Conservation (phyloP, 2,888 invertebrate species). For the Rhopalosiphum nymphaeae region DNA sequence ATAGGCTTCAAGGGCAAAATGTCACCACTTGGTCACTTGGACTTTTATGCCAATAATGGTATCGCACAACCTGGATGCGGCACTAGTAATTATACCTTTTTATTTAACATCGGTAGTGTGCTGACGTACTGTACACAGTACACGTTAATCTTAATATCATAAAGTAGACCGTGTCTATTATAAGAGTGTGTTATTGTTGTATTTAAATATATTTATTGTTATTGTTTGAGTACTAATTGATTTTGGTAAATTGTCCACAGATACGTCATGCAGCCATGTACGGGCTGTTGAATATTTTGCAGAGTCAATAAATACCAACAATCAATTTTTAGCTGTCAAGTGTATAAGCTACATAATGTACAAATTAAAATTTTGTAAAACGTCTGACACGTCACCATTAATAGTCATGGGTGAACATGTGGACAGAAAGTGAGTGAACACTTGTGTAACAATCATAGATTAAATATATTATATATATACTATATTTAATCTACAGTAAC, state of each 20-base stretch:
- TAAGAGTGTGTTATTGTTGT: background rate
- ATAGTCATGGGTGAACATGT: conserved; percentile 74
- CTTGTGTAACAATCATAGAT: background rate
- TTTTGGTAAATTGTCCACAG: conserved; percentile 68
- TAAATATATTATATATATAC: too few species aligned
- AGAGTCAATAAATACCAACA: conserved; percentile 73
- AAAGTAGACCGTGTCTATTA: background rate
- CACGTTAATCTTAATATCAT: background rate
- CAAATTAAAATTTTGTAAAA: conserved; percentile 73
- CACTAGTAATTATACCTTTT: conserved; percentile 65
- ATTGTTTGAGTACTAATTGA: background rate
- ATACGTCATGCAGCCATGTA: conserved; percentile 75
- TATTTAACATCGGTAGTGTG: background rate
- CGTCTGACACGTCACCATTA: conserved; percentile 70
- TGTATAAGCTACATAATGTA: conserved; percentile 74
- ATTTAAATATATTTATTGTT: background rate
- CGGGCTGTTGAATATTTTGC: conserved; percentile 76
- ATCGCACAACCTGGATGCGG: conserved; percentile 75
- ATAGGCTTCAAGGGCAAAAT: conserved; percentile 68
- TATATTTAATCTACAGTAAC: too few species aligned
- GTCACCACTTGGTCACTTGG: conserved; percentile 68
- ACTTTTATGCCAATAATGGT: conserved; percentile 69
- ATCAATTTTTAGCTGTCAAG: conserved; percentile 74
- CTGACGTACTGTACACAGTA: background rate
- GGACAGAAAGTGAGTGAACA: conserved; percentile 71